These are phyloP conservation scores for Erpobdella octoculata DNA, from an alignment of 2,888 invertebrate genomes.

Conservation along the genomic window DNA sequence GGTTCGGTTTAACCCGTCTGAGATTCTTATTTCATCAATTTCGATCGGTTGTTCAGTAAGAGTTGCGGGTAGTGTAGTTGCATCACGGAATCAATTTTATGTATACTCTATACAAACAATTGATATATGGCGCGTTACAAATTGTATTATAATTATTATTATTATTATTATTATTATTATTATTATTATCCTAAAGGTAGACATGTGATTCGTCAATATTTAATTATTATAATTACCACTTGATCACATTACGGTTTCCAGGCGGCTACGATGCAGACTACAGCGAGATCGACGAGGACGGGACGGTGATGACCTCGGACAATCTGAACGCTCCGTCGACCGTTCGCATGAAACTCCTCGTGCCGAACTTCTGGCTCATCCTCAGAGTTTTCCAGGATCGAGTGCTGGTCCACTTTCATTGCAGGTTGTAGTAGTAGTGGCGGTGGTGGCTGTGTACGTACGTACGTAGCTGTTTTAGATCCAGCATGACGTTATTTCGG, in stretches of 20 bases:
- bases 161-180: background rate
- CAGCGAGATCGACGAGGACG: constrained; percentile 60
- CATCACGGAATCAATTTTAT: background rate
- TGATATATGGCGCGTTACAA: too few species aligned
- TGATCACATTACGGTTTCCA: background rate
- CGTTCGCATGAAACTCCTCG: constrained; percentile 47
- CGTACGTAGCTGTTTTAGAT: too few species aligned
- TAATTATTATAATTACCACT: too few species aligned
- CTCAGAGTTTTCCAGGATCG: constrained; percentile 58
- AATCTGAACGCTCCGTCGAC: constrained; percentile 37
- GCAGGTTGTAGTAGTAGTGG: too few species aligned
- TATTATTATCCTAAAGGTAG: background rate
- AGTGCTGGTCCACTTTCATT: constrained; percentile 64
- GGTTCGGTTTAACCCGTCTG: background rate
- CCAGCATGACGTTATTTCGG: too few species aligned
- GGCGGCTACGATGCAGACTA: constrained; percentile 61
- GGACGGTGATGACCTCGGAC: constrained; percentile 48
- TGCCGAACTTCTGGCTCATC: constrained; percentile 68
- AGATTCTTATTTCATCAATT: background rate
- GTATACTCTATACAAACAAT: background rate
- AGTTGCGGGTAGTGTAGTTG: too few species aligned
- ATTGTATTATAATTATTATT: background rate
- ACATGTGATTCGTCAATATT: too few species aligned
- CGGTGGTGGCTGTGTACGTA: too few species aligned
- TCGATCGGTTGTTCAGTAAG: too few species aligned